Percentiles rank a stretch among this genome's conserved stretches.
phyloP scores from a whole-genome alignment of 2,797 vertebrate genomes.

The Myiotriccus ornatus region DNA sequence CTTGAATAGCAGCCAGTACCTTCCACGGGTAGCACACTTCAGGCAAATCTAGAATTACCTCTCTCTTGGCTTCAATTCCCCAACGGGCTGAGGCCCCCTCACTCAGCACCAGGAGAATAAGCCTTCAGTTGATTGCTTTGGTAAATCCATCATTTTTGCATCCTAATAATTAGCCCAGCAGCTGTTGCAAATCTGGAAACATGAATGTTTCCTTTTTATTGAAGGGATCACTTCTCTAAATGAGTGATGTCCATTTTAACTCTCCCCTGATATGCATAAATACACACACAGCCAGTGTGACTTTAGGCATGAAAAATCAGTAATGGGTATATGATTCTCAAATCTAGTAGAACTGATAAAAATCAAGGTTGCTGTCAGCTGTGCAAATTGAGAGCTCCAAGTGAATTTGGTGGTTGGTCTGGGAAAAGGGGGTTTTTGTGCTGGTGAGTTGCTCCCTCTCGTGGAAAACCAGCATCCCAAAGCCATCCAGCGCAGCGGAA shows the following conservation, averaged over 20 bases:
- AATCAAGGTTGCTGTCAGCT: constrained; percentile 74
- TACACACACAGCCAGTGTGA: neutral
- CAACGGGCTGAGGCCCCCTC: neutral
- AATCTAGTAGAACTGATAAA: constrained; percentile 72
- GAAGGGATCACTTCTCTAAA: constrained; percentile 63
- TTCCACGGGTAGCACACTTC: constrained; percentile 34
- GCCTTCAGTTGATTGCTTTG: constrained; percentile 57
- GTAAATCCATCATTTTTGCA: constrained; percentile 62
- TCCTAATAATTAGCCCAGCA: constrained; percentile 72
- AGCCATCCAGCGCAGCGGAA: neutral
- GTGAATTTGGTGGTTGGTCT: constrained; percentile 50
- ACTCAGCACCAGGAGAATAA: constrained; percentile 50
- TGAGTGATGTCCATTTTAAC: constrained; percentile 42
- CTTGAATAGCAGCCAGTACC: constrained; percentile 52
- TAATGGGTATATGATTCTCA: constrained; percentile 67
- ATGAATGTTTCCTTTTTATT: constrained; percentile 54
- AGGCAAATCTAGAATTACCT: constrained; percentile 50
- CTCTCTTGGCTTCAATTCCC: constrained; percentile 11
- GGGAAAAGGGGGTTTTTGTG: constrained; percentile 61
- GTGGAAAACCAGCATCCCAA: constrained; percentile 71
- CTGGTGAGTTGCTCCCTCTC: constrained; percentile 95
- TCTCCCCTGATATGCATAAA: constrained; percentile 41
- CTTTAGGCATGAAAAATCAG: constrained; percentile 65
- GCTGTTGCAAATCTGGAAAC: constrained; percentile 56
- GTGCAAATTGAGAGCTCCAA: constrained; percentile 71